Percentiles rank a stretch among this genome's conserved stretches.
phyloP scores from a whole-genome alignment of 2,113 vertebrate genomes.

The Xenopus laevis region DNA sequence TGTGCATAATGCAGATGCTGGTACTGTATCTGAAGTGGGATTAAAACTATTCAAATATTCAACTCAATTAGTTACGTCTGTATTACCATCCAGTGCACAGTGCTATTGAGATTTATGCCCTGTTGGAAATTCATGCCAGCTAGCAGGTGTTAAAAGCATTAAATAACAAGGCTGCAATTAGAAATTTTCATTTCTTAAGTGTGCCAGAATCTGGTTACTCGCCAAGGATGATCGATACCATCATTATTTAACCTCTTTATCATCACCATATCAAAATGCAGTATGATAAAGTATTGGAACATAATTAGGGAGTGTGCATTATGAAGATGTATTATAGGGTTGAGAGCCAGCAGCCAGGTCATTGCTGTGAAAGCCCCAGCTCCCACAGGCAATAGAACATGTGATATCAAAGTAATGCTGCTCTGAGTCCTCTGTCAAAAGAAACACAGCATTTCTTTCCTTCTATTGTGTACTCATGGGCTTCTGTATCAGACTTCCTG shows the following conservation, averaged over 20 bases:
- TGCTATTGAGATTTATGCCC: background rate
- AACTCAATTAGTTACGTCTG: background rate
- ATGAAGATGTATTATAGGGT: background rate
- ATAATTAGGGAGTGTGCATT: background rate
- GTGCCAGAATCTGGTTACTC: background rate
- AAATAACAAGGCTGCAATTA: slow-evolving; percentile 4
- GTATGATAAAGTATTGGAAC: background rate
- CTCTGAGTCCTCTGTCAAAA: no score
- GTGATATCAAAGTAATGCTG: no score
- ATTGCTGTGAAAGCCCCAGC: no score
- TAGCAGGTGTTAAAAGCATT: slow-evolving; percentile 15
- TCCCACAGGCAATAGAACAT: no score
- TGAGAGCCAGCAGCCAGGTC: background rate
- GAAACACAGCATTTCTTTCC: no score
- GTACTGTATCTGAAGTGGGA: no score
- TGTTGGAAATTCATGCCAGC: slow-evolving; percentile 1
- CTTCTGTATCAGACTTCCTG: no score
- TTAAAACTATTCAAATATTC: no score
- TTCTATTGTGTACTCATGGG: no score
- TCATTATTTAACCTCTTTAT: slow-evolving; percentile 6
- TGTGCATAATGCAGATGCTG: no score
- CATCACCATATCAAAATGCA: background rate
- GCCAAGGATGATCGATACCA: slow-evolving; percentile 3
- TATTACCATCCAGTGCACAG: background rate
- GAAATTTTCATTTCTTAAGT: slow-evolving; percentile 3